Conservation (phyloP, 2,113 vertebrate genomes). For the Nothobranchius furzeri region DNA sequence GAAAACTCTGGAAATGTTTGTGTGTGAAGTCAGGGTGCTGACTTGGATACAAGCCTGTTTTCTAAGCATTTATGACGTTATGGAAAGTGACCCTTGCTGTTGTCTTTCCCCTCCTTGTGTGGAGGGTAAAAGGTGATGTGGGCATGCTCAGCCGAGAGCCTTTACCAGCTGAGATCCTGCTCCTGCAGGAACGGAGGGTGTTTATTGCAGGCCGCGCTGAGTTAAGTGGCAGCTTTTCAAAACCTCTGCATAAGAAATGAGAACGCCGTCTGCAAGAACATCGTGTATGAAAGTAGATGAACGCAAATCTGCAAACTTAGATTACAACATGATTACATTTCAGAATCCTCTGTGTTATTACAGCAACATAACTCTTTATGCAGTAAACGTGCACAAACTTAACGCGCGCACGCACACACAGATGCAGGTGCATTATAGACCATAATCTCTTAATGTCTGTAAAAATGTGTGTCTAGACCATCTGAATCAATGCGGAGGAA, state of each 20-base stretch:
- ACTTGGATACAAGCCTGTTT: background rate
- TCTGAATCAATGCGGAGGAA: constrained; percentile 66
- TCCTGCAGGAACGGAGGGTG: background rate
- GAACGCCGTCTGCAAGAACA: background rate
- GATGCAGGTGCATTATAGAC: constrained; percentile 36
- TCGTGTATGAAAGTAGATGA: background rate
- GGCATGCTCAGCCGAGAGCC: constrained; percentile 7
- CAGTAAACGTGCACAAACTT: background rate
- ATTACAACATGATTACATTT: too few species aligned
- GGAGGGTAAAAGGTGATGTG: background rate
- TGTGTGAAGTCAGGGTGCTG: constrained; percentile 3
- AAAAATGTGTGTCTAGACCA: constrained; percentile 34
- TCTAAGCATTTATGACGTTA: constrained; percentile 2
- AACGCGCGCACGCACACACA: constrained; percentile 9
- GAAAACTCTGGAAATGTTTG: constrained; percentile 47
- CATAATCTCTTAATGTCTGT: constrained; percentile 42
- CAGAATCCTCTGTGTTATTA: too few species aligned
- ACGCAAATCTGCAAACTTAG: too few species aligned
- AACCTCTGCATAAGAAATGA: background rate
- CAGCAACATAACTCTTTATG: too few species aligned
- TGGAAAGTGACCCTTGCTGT: constrained; percentile 3
- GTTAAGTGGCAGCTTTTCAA: constrained; percentile 8
- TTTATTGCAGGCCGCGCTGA: background rate
- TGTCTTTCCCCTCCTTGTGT: background rate
- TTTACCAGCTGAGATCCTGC: background rate